These are phyloP conservation scores for Pogonocherus hispidulus DNA, from an alignment of 2,888 invertebrate genomes.

Conservation along the genomic window DNA sequence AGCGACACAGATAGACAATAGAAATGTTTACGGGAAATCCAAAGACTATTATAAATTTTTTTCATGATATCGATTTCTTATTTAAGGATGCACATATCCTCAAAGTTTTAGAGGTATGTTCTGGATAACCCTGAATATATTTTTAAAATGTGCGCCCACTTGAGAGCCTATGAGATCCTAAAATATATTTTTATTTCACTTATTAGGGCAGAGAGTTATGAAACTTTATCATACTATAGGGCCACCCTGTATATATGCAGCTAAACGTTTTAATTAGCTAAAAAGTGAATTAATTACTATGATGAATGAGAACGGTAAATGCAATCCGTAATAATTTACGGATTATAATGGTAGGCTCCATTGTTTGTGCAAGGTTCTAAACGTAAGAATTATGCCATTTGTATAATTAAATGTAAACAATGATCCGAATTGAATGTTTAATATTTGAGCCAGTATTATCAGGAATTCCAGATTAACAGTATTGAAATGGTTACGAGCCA, in stretches of 20 bases:
- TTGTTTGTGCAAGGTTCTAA: constrained; percentile 10
- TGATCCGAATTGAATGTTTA: constrained; percentile 49
- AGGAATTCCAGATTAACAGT: constrained; percentile 47
- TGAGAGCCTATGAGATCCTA: too few species aligned
- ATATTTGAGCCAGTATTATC: constrained; percentile 44
- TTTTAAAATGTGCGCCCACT: too few species aligned
- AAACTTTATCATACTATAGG: too few species aligned
- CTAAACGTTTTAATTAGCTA: not conserved
- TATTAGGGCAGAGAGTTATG: too few species aligned
- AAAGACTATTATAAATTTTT: too few species aligned
- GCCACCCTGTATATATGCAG: not conserved
- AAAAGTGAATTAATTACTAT: not conserved
- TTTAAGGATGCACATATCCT: too few species aligned
- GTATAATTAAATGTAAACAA: constrained; percentile 55
- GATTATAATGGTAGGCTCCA: constrained; percentile 8
- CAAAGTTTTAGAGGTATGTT: too few species aligned
- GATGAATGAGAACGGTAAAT: constrained; percentile 1
- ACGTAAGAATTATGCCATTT: constrained; percentile 22
- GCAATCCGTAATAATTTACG: not conserved
- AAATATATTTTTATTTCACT: too few species aligned
- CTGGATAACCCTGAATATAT: too few species aligned
- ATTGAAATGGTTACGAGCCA: constrained; percentile 51
- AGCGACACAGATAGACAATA: too few species aligned
- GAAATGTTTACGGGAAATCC: too few species aligned
- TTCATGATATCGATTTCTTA: too few species aligned